Evolutionary conservation across 35 echinoderm and acorn worm species (phyloP), one percentile per base, ranked within the genome.

Genomic region (Stichopus chloronotus): DNA sequence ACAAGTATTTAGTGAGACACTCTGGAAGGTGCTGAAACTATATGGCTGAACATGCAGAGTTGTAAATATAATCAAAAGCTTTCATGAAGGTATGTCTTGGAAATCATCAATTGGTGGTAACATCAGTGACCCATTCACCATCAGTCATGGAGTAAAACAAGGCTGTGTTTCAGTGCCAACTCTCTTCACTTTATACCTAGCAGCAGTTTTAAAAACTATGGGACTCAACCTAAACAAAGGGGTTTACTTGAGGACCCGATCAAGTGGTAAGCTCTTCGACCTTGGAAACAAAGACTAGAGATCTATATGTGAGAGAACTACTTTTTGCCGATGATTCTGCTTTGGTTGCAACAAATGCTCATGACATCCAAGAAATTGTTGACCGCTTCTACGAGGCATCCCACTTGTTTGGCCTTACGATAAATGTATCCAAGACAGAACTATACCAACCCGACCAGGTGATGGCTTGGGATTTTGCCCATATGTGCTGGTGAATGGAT

Each of bases 261-360:
- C 24, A 20, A 80, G 65, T 86, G 78, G 91, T 78, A 83, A 92
- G 68, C 91, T 92, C 56, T 87, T 86, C 57, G 59, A 87, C 52
- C 20, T 61, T 19, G 69, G 8, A 17, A 21, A 43, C 52, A 0
- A 85, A 25, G 56, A 85, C 52, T n/a, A 58, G 19, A 43, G 81
- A 84, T 52, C 6, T 84, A 84, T 84, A 5, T 84, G 81, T 25
- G 30, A 52, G 81, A 52, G 81, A 84, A 84, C 81, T 84, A 57
- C 81, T 5, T 54, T 84, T 4, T 84, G 81, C 81, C 6, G 0
- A 84, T 57, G 81, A 25, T 84, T 84, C 81, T 54, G 65, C 65
- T 71, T 20, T 71, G 65, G 65, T 71, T 71, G n/a, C 65, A 12
- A 71, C 65, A 71, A 71, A 71, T 71, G 65, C 11, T 14, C 65